Conservation (phyloP, 2,888 invertebrate species). For the Lymantria dispar region DNA sequence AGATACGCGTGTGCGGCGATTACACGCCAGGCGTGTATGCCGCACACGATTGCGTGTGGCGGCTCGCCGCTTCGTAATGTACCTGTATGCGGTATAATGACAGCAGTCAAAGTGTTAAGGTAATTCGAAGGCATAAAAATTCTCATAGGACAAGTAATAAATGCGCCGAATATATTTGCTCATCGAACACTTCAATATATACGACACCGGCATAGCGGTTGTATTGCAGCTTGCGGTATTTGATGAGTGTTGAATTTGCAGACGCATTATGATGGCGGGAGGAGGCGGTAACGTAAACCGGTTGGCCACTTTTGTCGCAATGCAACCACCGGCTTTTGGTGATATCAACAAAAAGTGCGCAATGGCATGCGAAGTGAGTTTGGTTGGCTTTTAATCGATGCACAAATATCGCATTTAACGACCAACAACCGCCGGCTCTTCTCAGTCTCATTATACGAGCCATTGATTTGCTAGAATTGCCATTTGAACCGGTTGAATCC, state of each 20-base stretch:
- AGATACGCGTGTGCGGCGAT: no score
- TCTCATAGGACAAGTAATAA: constrained; percentile 13
- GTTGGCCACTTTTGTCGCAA: constrained; percentile 74
- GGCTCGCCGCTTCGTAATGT: no score
- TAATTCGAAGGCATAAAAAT: not conserved
- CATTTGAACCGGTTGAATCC: constrained; percentile 60
- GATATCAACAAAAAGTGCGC: constrained; percentile 78
- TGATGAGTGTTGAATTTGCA: constrained; percentile 77
- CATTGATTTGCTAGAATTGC: constrained; percentile 61
- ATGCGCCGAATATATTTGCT: constrained; percentile 42
- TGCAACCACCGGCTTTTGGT: constrained; percentile 71
- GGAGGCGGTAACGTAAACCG: constrained; percentile 73
- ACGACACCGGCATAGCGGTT: constrained; percentile 44
- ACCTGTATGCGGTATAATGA: no score
- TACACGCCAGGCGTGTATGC: no score
- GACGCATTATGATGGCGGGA: constrained; percentile 68
- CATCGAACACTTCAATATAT: constrained; percentile 41
- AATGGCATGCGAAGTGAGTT: constrained; percentile 64
- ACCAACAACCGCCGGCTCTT: constrained; percentile 49
- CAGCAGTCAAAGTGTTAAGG: no score
- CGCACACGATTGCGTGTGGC: no score
- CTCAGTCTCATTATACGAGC: constrained; percentile 57
- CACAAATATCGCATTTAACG: constrained; percentile 48
- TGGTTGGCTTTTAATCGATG: constrained; percentile 63
- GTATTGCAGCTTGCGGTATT: constrained; percentile 67